These are phyloP conservation scores for Bellardia pandia DNA, from an alignment of 2,888 invertebrate species.

Conservation along the genomic window DNA sequence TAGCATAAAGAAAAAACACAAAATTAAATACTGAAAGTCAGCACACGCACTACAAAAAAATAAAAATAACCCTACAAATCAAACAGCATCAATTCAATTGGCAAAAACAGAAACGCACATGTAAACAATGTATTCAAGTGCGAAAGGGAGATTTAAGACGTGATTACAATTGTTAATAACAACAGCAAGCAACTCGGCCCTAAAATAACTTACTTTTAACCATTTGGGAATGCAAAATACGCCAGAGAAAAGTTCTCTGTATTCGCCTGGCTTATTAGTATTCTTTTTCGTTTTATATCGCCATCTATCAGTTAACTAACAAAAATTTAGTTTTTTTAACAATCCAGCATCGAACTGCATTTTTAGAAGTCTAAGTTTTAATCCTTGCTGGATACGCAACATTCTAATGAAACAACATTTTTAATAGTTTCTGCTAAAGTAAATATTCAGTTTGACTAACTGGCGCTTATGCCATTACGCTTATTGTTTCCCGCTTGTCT, in stretches of 20 bases:
- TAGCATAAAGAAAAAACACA: constrained; percentile 12
- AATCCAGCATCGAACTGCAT: background rate
- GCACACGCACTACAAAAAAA: constrained; percentile 50
- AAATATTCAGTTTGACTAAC: background rate
- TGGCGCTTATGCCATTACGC: background rate
- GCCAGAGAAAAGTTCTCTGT: background rate
- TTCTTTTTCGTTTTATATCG: constrained; percentile 44
- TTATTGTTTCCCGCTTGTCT: constrained; percentile 9
- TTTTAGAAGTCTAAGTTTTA: background rate
- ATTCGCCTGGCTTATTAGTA: constrained; percentile 36
- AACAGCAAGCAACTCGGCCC: background rate
- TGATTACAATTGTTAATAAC: constrained; percentile 66
- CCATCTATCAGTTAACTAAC: constrained; percentile 24
- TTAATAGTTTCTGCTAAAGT: background rate
- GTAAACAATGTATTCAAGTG: constrained; percentile 58
- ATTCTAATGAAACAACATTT: constrained; percentile 5
- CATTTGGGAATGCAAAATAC: background rate
- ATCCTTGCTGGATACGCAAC: background rate
- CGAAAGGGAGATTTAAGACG: constrained; percentile 62
- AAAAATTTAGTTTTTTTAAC: background rate
- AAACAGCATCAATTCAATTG: constrained; percentile 59
- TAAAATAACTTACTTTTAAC: background rate
- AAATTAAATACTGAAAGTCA: constrained; percentile 65
- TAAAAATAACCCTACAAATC: constrained; percentile 23
- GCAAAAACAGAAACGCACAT: constrained; percentile 31